A percentile compares a stretch with the other conserved stretches of the same genome.
Evolutionary conservation across 2,888 invertebrate species (phyloP).

Genomic region (Chloromyia formosa): DNA sequence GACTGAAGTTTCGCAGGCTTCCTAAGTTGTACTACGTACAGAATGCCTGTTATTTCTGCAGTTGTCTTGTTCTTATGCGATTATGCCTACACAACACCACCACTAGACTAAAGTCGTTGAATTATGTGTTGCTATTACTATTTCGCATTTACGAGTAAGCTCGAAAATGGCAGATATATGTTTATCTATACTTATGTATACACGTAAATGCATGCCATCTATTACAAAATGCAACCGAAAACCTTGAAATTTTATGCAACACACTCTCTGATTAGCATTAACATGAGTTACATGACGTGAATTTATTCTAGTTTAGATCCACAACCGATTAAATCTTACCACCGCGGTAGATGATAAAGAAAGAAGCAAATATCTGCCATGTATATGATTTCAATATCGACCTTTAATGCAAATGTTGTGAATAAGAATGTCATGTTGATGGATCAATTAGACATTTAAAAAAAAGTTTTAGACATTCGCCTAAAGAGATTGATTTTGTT

Average conservation of each 20-base stretch:
- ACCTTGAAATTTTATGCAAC: slow-evolving; percentile 44
- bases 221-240: slow-evolving; percentile 41
- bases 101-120: neutral
- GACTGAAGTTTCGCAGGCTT: neutral
- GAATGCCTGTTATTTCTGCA: too few species aligned
- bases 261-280: slow-evolving; percentile 40
- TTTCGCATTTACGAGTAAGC: neutral
- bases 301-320: slow-evolving; percentile 41
- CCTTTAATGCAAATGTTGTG: neutral
- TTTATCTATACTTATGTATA: neutral
- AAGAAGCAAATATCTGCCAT: neutral
- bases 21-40: neutral
- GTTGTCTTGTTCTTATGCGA: neutral
- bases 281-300: slow-evolving; percentile 34
- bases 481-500: too few species aligned
- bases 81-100: slow-evolving; percentile 19
- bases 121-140: slow-evolving; percentile 5
- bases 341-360: slow-evolving; percentile 4
- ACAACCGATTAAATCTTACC: slow-evolving; percentile 15
- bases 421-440: neutral
- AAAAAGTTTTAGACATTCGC: too few species aligned
- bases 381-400: slow-evolving; percentile 21
- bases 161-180: neutral
- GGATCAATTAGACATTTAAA: neutral
- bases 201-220: neutral